These are phyloP conservation scores for Xanthia icteritia DNA, from an alignment of 2,888 invertebrate species.

Conservation along the genomic window DNA sequence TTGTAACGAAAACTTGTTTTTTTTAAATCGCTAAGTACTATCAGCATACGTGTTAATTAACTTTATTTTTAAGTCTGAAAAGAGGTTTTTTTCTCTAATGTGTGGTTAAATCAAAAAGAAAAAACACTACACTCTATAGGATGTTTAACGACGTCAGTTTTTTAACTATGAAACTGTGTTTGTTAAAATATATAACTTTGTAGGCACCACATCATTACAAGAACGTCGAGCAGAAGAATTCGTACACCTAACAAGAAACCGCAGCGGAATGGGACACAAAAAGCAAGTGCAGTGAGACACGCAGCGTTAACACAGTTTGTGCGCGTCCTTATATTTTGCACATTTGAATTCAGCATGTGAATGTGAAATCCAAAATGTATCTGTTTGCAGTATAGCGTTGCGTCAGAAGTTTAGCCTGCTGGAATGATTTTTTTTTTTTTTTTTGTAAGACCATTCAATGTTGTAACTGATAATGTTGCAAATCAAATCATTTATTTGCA, in stretches of 20 bases:
- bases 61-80: not conserved
- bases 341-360: not conserved
- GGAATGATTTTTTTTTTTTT: not conserved
- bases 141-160: not conserved
- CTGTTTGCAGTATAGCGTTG: not conserved
- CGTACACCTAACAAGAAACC: conserved; percentile 28
- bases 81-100: not conserved
- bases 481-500: not conserved
- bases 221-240: not conserved
- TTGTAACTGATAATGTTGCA: not conserved
- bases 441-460: not conserved
- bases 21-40: not conserved
- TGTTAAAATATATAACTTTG: not conserved
- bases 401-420: not conserved
- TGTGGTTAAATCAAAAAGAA: not conserved
- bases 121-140: not conserved
- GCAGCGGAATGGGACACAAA: conserved; percentile 31
- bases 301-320: conserved; percentile 17
- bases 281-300: conserved; percentile 35
- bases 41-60: not conserved
- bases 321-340: conserved; percentile 9
- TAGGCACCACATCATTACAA: conserved; percentile 42
- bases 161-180: conserved; percentile 1
- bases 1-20: too few species aligned
- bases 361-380: not conserved